phyloP scores from a whole-genome alignment of 2,888 invertebrate species.

The Phoenoteleia sp. region DNA sequence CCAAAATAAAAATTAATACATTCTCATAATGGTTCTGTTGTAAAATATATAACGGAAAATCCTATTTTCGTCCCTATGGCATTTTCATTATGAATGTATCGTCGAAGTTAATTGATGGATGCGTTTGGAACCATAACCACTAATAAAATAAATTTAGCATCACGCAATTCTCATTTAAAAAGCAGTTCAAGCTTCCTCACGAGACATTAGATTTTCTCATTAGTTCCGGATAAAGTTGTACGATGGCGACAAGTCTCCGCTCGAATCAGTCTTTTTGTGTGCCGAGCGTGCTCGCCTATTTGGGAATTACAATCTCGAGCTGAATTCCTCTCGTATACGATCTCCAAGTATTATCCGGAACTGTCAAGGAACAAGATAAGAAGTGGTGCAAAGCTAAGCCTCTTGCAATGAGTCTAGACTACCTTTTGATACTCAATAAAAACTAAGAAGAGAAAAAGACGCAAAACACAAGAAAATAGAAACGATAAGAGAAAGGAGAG shows the following conservation, averaged over 20 bases:
- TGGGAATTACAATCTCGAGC: slow-evolving; percentile 20
- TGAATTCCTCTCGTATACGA: not conserved
- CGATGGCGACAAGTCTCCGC: slow-evolving; percentile 9
- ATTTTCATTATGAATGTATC: too few species aligned
- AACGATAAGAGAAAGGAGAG: too few species aligned
- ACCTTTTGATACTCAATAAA: not conserved
- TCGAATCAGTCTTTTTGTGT: slow-evolving; percentile 39
- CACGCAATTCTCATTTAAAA: slow-evolving; percentile 19
- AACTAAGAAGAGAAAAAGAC: too few species aligned
- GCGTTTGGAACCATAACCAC: too few species aligned
- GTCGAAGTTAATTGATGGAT: too few species aligned
- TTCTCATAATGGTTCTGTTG: too few species aligned
- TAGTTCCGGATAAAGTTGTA: slow-evolving; percentile 39
- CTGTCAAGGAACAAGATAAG: slow-evolving; percentile 35
- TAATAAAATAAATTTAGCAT: too few species aligned
- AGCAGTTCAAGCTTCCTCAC: slow-evolving; percentile 26
- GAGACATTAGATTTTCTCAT: slow-evolving; percentile 40
- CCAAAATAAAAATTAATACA: too few species aligned
- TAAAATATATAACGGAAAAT: too few species aligned
- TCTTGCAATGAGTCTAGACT: not conserved
- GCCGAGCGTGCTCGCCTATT: slow-evolving; percentile 14
- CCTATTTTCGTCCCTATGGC: too few species aligned
- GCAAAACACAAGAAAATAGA: too few species aligned
- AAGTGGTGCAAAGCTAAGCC: slow-evolving; percentile 1
- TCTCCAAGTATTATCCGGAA: slow-evolving; percentile 14